phyloP scores from a whole-genome alignment of 2,888 invertebrate genomes.

The Monopis laevigella region DNA sequence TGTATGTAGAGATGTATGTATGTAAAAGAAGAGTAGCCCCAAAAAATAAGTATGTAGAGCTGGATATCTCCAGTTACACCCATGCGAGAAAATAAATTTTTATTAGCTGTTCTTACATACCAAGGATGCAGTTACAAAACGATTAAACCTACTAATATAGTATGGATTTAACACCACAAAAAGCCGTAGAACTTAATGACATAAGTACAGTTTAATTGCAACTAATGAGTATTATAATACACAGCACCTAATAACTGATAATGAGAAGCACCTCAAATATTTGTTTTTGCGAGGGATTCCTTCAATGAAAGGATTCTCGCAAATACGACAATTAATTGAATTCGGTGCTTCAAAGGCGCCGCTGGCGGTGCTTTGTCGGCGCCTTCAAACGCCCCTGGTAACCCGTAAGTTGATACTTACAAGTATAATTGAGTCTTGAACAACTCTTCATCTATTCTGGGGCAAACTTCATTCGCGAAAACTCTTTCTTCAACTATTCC shows the following conservation, averaged over 20 bases:
- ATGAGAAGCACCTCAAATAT: slow-evolving; percentile 59
- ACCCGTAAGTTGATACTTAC: slow-evolving; percentile 44
- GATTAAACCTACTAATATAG: too few species aligned
- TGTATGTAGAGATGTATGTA: too few species aligned
- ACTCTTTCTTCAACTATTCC: not conserved
- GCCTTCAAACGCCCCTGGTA: slow-evolving; percentile 26
- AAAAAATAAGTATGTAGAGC: too few species aligned
- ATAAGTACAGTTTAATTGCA: slow-evolving; percentile 1
- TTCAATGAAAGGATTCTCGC: slow-evolving; percentile 41
- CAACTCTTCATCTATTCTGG: slow-evolving; percentile 1
- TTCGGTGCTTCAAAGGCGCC: slow-evolving; percentile 54
- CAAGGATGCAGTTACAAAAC: too few species aligned
- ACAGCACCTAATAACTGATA: slow-evolving; percentile 53
- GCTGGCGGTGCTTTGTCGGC: slow-evolving; percentile 45
- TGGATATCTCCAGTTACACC: too few species aligned
- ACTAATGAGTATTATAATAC: slow-evolving; percentile 1
- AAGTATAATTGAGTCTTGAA: slow-evolving; percentile 15
- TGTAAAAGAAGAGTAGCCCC: too few species aligned
- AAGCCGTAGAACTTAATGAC: too few species aligned
- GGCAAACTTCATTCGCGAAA: not conserved
- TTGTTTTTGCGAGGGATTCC: slow-evolving; percentile 56
- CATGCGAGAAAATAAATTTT: too few species aligned
- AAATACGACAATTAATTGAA: slow-evolving; percentile 66
- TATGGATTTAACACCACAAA: too few species aligned
- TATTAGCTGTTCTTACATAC: too few species aligned